Base-by-base conservation (phyloP, 2,113 vertebrate species). In the Rousettus leschenaultii region DNA sequence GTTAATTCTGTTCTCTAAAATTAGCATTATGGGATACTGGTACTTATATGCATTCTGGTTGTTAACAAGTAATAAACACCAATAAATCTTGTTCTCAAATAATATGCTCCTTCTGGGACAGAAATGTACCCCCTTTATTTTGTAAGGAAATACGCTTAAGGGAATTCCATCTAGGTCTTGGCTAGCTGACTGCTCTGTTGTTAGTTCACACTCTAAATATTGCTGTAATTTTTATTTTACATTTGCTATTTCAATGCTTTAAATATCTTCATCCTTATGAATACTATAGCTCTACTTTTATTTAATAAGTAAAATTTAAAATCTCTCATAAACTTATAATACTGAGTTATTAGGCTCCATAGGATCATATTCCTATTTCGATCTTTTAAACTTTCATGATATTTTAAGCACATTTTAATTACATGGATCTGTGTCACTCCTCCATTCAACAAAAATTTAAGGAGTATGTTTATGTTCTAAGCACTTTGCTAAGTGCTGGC, bases 331-430 rank as follows among this genome's bases (percentile, higher is more conserved):
- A 82, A 71, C 71, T 78, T 87, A 1, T 51, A 97, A 63, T 57
- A 24, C 51, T 61, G 18, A 83, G 24, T 70, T 61, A 22, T 53
- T 35, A 65, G 38, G 3, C 61, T 85, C 61, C 55, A 73, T 43
- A 45, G 65, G 73, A 83, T 94, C 68, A 57, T 63, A 57, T 5
- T 68, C 6, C 53, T 77, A 80, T 61, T 75, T 92, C 19, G 12
- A 68, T 63, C 63, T 87, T 95, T 95, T 95, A 95, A 87, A 57
- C 15, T 68, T 92, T 71, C 33, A 71, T 61, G 30, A 3, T 70
- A 83, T 92, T 77, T 97, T 79, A 92, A 83, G 63, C 48, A 94
- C 84, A 96, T 35, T 88, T 91, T 87, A 94, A 84, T 74, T 74
- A 35, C 6, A 94, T 4, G 33, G 28, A 73, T 85, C 43, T 43